These are phyloP conservation scores for Harpalus rubripes DNA, from an alignment of 2,888 invertebrate species.

Conservation along the genomic window DNA sequence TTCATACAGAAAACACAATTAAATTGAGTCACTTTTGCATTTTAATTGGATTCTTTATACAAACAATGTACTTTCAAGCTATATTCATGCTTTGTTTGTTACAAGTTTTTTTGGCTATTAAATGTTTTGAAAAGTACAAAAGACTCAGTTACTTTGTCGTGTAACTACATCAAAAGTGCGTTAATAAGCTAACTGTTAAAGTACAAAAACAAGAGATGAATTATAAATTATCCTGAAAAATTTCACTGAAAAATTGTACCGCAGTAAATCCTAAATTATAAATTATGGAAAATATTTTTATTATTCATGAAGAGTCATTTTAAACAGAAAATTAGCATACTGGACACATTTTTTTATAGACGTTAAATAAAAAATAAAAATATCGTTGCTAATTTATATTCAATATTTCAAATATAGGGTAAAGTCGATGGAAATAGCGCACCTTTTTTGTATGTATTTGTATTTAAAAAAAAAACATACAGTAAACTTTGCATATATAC, in stretches of 20 bases:
- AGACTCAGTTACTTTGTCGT: not conserved
- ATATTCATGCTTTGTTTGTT: not conserved
- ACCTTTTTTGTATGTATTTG: too few relatives aligned
- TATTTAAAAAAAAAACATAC: too few relatives aligned
- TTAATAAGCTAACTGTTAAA: not conserved
- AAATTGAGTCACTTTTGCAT: slow-evolving; percentile 19
- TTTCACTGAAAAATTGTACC: not conserved
- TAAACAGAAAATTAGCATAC: too few relatives aligned
- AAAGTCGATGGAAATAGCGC: too few relatives aligned
- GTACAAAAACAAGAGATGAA: not conserved
- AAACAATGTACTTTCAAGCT: not conserved
- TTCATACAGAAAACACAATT: not conserved
- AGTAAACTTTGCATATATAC: too few relatives aligned
- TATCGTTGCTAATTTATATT: too few relatives aligned
- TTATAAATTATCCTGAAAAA: not conserved
- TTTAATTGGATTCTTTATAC: slow-evolving; percentile 17
- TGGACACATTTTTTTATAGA: too few relatives aligned
- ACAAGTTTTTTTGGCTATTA: slow-evolving; percentile 1
- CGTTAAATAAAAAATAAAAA: too few relatives aligned
- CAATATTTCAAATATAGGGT: too few relatives aligned
- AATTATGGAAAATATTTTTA: not conserved
- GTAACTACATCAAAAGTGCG: not conserved
- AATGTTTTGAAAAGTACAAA: not conserved
- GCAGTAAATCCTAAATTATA: not conserved
- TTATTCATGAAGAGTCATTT: not conserved